Evolutionary conservation across 2,888 invertebrate species (phyloP).

Genomic region (Phoenoteleia sp.): DNA sequence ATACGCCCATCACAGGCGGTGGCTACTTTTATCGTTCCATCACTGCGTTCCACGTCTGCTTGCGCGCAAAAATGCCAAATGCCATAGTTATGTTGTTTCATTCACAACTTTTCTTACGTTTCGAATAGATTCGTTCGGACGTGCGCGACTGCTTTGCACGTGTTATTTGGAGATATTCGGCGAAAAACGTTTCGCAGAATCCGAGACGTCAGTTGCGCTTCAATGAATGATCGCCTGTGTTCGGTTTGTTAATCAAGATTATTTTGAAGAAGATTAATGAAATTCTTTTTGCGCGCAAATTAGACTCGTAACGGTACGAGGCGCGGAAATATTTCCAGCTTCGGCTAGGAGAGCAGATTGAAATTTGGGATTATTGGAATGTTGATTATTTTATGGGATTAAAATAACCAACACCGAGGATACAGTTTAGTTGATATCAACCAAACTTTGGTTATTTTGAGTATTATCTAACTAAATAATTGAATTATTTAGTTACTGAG

Average conservation of each 20-base stretch:
- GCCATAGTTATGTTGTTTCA: conserved; percentile 67
- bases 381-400: no score
- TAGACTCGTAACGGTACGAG: no score
- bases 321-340: no score
- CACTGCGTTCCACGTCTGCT: conserved; percentile 61
- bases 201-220: conserved; percentile 45
- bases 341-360: no score
- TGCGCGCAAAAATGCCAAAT: conserved; percentile 62
- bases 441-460: no score
- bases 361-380: no score
- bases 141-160: conserved; percentile 39
- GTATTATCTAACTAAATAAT: no score
- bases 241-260: conserved; percentile 26
- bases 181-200: conserved; percentile 58
- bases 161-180: conserved; percentile 55
- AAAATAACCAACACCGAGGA: no score
- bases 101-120: conserved; percentile 60
- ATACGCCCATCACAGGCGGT: conserved; percentile 68
- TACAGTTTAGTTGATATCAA: no score
- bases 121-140: conserved; percentile 64
- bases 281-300: neutral
- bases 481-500: no score
- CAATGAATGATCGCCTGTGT: conserved; percentile 43
- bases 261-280: conserved; percentile 27
- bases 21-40: conserved; percentile 72